phyloP scores from a whole-genome alignment of 2,888 invertebrate genomes.

The Scaptomyza caliginosa region DNA sequence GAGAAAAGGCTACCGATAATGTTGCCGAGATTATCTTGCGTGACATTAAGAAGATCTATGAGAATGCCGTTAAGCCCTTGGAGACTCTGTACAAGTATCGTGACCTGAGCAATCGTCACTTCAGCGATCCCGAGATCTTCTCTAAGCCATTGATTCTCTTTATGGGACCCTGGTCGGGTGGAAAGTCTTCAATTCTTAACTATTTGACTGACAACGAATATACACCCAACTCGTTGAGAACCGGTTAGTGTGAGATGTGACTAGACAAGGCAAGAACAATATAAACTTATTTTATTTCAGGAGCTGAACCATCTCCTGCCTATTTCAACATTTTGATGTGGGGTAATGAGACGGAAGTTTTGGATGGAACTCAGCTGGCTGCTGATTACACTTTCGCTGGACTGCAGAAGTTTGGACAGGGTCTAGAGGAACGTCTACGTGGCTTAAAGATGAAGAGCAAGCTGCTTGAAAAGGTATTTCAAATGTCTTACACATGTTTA shows the following conservation, averaged over 20 bases:
- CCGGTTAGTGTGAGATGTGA: slow-evolving; percentile 87
- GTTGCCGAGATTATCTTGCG: slow-evolving; percentile 91
- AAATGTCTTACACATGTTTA: not conserved
- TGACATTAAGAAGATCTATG: slow-evolving; percentile 93
- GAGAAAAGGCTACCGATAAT: slow-evolving; percentile 89
- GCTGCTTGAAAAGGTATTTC: slow-evolving; percentile 92
- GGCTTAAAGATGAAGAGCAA: slow-evolving; percentile 92
- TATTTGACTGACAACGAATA: slow-evolving; percentile 95
- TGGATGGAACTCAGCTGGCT: slow-evolving; percentile 97
- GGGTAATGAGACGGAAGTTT: slow-evolving; percentile 92
- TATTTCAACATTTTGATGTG: slow-evolving; percentile 96
- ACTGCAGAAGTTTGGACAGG: slow-evolving; percentile 97
- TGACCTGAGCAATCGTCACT: slow-evolving; percentile 95
- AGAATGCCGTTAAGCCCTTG: slow-evolving; percentile 94
- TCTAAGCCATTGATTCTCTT: slow-evolving; percentile 96
- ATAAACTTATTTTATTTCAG: slow-evolving; percentile 84
- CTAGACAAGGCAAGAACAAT: not conserved
- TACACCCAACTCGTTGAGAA: slow-evolving; percentile 91
- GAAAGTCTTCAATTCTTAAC: slow-evolving; percentile 97
- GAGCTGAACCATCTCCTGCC: slow-evolving; percentile 96
- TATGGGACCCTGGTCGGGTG: slow-evolving; percentile 98
- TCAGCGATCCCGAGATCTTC: slow-evolving; percentile 97
- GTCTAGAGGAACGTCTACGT: slow-evolving; percentile 93
- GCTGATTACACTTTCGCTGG: slow-evolving; percentile 97
- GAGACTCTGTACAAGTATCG: slow-evolving; percentile 96